These are phyloP conservation scores for Atrichornis clamosus DNA, from an alignment of 2,113 vertebrate species.

Conservation along the genomic window DNA sequence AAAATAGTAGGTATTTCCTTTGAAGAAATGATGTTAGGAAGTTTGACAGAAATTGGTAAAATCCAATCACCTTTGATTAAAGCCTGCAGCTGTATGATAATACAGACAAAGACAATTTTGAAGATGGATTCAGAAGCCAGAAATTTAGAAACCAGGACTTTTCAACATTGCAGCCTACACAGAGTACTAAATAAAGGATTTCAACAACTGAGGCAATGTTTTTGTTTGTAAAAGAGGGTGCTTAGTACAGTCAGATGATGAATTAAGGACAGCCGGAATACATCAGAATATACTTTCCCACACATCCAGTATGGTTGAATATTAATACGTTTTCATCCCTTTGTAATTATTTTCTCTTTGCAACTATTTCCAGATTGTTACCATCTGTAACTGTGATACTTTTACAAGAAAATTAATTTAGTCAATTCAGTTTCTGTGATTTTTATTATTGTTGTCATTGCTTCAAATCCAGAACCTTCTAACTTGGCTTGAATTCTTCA, in stretches of 20 bases:
- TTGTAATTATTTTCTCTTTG: constrained; percentile 73
- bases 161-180: constrained; percentile 51
- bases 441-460: constrained; percentile 63
- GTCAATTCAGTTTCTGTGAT: constrained; percentile 57
- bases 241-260: constrained; percentile 54
- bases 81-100: constrained; percentile 60
- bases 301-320: constrained; percentile 18
- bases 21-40: constrained; percentile 34
- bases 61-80: constrained; percentile 63
- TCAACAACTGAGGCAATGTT: constrained; percentile 49
- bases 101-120: constrained; percentile 41
- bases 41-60: constrained; percentile 48
- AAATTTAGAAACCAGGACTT: constrained; percentile 37
- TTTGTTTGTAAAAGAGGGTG: constrained; percentile 58
- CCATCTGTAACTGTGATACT: constrained; percentile 71
- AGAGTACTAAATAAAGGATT: constrained; percentile 45
- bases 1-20: constrained; percentile 48
- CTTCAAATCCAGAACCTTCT: constrained; percentile 70
- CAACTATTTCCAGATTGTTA: constrained; percentile 71
- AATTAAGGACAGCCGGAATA: constrained; percentile 67
- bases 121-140: constrained; percentile 45
- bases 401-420: constrained; percentile 63
- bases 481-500: constrained; percentile 55
- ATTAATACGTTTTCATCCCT: constrained; percentile 66
- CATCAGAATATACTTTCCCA: constrained; percentile 62